These are phyloP conservation scores for Gallinago jamesoni DNA, from an alignment of 2,113 vertebrate genomes.

Conservation along the genomic window DNA sequence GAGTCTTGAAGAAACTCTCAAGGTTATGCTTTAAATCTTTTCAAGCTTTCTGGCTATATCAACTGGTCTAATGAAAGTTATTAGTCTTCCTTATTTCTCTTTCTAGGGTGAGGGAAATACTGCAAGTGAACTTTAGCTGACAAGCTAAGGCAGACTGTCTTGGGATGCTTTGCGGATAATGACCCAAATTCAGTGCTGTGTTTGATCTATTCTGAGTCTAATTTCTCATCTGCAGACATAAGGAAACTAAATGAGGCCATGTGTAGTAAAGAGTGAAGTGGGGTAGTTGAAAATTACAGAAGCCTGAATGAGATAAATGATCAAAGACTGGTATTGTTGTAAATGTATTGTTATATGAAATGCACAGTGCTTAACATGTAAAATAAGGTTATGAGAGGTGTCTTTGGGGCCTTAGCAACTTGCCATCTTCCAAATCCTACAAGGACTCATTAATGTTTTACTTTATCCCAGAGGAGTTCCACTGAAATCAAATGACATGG, in stretches of 20 bases:
- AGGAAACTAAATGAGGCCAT: neutral
- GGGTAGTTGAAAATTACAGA: neutral
- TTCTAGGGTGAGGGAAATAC: neutral
- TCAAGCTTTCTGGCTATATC: neutral
- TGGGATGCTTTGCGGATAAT: neutral
- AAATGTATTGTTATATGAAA: neutral
- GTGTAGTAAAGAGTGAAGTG: neutral
- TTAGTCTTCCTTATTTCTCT: neutral
- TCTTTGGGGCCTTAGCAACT: neutral
- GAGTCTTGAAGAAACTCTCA: neutral
- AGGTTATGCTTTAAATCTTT: neutral
- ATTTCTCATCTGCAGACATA: neutral
- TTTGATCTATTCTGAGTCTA: conserved; percentile 21
- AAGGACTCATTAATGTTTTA: neutral
- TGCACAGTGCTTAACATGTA: neutral
- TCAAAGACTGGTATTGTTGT: neutral
- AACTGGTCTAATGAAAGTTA: neutral
- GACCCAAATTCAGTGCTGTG: conserved; percentile 16
- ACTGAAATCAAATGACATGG: neutral
- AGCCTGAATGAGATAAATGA: neutral
- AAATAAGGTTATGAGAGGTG: neutral
- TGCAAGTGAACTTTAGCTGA: neutral
- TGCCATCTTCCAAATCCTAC: neutral
- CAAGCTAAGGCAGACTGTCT: neutral
- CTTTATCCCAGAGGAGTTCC: neutral